phyloP scores from a whole-genome alignment of 2,888 invertebrate species.

The Meandrusa payeni region DNA sequence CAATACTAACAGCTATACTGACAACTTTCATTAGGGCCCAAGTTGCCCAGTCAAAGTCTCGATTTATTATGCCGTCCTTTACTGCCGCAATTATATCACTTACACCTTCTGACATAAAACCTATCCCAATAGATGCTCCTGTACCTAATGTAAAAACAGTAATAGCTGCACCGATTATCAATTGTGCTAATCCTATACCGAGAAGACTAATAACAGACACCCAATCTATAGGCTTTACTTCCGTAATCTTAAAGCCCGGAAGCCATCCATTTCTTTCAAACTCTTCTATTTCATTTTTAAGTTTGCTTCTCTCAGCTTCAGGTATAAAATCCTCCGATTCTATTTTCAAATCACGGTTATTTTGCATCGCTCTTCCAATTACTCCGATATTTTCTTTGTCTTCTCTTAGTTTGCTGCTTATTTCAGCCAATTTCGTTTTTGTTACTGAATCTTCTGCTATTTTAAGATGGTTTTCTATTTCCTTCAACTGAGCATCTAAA shows the following conservation, averaged over 20 bases:
- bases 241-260: constrained; percentile 24
- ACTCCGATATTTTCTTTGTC: constrained; percentile 20
- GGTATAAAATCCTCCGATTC: constrained; percentile 21
- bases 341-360: constrained; percentile 20
- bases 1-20: constrained; percentile 22
- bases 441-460: background rate
- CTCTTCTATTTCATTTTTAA: constrained; percentile 24
- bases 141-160: constrained; percentile 24
- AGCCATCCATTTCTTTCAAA: constrained; percentile 25
- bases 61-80: constrained; percentile 27
- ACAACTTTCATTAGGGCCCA: constrained; percentile 27
- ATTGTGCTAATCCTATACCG: constrained; percentile 24
- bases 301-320: constrained; percentile 6
- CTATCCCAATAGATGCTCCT: constrained; percentile 23
- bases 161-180: constrained; percentile 25
- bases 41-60: constrained; percentile 26
- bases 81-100: constrained; percentile 27
- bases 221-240: constrained; percentile 28
- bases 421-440: background rate
- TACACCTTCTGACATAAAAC: constrained; percentile 24
- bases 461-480: constrained; percentile 1
- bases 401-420: constrained; percentile 10
- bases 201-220: constrained; percentile 22
- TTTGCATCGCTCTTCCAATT: constrained; percentile 21
- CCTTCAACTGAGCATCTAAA: constrained; percentile 8